Percentiles rank a stretch among this genome's conserved stretches.
Evolutionary conservation across 2,113 vertebrate species (phyloP).

Genomic region (Tringa solitaria): DNA sequence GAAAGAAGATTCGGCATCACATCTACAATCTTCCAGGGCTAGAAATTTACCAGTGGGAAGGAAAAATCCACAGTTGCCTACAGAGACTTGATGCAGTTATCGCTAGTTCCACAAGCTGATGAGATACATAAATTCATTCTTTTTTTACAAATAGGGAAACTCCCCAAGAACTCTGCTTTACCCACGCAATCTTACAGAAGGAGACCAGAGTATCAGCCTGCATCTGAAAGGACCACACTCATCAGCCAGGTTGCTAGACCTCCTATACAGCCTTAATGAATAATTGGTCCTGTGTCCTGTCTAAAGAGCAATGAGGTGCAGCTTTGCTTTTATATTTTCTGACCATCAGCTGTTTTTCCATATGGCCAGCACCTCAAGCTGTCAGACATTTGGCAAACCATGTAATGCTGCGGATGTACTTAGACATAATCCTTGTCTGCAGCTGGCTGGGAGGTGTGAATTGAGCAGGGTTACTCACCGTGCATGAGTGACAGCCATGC

Average conservation of each 20-base stretch:
- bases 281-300: not conserved
- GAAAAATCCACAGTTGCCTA: not conserved
- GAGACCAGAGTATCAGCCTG: not conserved
- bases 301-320: not conserved
- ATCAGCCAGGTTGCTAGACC: not conserved
- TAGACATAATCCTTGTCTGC: not conserved
- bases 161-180: not conserved
- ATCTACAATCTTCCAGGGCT: not conserved
- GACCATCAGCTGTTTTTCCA: not conserved
- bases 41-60: not conserved
- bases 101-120: not conserved
- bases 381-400: not conserved
- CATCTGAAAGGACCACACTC: not conserved
- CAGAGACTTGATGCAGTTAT: not conserved
- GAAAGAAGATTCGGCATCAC: not conserved
- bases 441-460: not conserved
- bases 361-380: not conserved
- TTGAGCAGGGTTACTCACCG: fast-evolving
- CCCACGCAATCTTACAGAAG: not conserved
- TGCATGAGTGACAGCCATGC: fast-evolving
- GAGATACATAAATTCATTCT: not conserved
- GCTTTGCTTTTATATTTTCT: not conserved
- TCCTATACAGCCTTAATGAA: not conserved
- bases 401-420: not conserved
- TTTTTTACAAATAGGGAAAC: not conserved